Evolutionary conservation across 2,888 invertebrate species (phyloP).

Genomic region (Xylophagus ater): DNA sequence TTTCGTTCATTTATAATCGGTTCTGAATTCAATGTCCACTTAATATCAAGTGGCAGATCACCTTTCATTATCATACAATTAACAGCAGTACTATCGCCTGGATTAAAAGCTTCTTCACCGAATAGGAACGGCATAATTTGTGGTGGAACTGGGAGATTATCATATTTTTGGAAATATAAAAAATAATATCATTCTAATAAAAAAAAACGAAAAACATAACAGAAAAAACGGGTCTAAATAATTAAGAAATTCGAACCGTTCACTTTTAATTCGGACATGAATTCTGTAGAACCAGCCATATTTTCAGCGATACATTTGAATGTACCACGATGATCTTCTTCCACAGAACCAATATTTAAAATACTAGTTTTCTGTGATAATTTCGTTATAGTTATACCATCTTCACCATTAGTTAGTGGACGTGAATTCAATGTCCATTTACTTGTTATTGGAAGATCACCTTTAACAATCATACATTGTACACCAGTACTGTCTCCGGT

Average conservation of each 20-base stretch:
- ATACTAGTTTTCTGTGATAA: slow-evolving; percentile 53
- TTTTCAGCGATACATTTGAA: slow-evolving; percentile 66
- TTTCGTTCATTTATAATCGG: slow-evolving; percentile 32
- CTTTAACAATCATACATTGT: slow-evolving; percentile 61
- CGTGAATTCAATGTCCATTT: slow-evolving; percentile 53
- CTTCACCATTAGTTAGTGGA: slow-evolving; percentile 40
- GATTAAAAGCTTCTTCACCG: slow-evolving; percentile 58
- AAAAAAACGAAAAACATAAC: background rate
- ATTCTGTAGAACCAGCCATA: slow-evolving; percentile 53
- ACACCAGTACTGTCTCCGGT: slow-evolving; percentile 58
- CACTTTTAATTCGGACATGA: slow-evolving; percentile 57
- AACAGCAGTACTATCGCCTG: slow-evolving; percentile 57
- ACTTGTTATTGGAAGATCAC: slow-evolving; percentile 67
- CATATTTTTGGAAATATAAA: too few species aligned
- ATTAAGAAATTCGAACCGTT: slow-evolving; percentile 47
- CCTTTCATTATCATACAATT: slow-evolving; percentile 60
- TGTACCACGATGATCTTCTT: slow-evolving; percentile 57
- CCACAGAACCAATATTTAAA: slow-evolving; percentile 55
- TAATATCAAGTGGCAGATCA: slow-evolving; percentile 60
- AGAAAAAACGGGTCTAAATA: background rate
- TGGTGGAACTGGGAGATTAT: slow-evolving; percentile 57
- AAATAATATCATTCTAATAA: too few species aligned
- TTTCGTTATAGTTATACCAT: slow-evolving; percentile 41
- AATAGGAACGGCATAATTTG: slow-evolving; percentile 61
- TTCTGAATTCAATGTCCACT: slow-evolving; percentile 55